Evolutionary conservation across 2,797 vertebrate genomes (phyloP).

Genomic region (Aplochiton taeniatus): DNA sequence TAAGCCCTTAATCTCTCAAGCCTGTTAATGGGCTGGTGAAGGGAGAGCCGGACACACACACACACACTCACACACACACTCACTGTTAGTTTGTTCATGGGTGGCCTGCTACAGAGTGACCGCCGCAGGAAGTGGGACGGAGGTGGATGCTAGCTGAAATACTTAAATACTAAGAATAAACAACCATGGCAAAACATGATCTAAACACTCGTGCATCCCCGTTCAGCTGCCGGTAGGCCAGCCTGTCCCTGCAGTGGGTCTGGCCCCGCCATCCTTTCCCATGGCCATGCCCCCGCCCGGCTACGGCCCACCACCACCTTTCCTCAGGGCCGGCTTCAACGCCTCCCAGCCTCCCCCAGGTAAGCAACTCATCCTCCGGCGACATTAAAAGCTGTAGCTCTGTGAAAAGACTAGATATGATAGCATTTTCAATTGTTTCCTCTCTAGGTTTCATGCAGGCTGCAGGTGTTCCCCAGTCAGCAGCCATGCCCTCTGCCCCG

Average conservation of each 20-base stretch:
- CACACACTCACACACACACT: background rate
- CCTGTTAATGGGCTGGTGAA: constrained; percentile 10
- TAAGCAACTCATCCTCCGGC: constrained; percentile 53
- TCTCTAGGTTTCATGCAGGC: constrained; percentile 87
- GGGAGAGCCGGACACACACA: background rate
- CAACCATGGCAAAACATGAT: too few relatives aligned
- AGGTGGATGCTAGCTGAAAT: background rate
- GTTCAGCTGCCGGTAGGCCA: constrained; percentile 90
- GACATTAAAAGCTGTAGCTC: background rate
- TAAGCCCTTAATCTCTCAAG: background rate
- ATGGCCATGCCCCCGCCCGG: constrained; percentile 97
- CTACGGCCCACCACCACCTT: constrained; percentile 91
- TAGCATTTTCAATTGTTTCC: constrained; percentile 12
- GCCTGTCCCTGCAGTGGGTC: constrained; percentile 87
- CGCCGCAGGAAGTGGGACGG: background rate
- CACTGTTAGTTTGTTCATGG: constrained; percentile 13
- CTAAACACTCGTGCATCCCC: background rate
- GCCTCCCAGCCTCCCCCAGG: constrained; percentile 95
- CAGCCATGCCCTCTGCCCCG: constrained; percentile 69
- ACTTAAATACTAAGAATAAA: too few relatives aligned
- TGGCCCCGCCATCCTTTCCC: constrained; percentile 92
- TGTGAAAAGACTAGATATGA: background rate
- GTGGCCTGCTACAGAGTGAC: constrained; percentile 1
- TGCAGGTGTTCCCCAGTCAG: constrained; percentile 81
- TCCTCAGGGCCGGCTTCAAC: constrained; percentile 91